Percentiles rank a stretch among this genome's conserved stretches.
Conservation (phyloP, 1,140 invertebrate genomes). For the Bombus turneri region DNA sequence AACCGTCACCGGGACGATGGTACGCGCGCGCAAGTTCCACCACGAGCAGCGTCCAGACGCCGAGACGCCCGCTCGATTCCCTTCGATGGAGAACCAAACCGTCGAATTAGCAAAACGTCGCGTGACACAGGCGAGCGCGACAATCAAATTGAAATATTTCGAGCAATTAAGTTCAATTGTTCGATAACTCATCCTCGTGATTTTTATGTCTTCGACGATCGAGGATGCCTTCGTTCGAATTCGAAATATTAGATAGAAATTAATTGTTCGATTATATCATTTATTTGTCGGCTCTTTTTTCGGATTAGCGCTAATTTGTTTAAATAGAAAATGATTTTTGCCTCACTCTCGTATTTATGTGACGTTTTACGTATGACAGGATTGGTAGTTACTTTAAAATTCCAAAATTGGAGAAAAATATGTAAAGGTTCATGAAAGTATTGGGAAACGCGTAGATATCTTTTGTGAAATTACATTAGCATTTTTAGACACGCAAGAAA, state of each 20-base stretch:
- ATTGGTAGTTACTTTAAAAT: neutral
- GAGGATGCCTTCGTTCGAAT: neutral
- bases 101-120: conserved; percentile 6
- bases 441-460: too few relatives aligned
- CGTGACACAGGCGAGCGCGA: neutral
- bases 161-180: neutral
- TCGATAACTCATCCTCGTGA: neutral
- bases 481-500: neutral
- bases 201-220: neutral
- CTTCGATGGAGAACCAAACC: neutral
- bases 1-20: conserved; percentile 45
- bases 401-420: neutral
- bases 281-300: neutral
- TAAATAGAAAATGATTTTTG: neutral
- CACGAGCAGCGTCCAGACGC: neutral
- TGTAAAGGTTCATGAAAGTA: neutral
- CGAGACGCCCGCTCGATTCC: neutral
- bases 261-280: too few relatives aligned
- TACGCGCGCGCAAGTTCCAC: conserved; percentile 7
- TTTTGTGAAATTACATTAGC: neutral
- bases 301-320: neutral
- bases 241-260: too few relatives aligned
- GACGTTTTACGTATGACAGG: neutral
- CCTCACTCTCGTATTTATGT: neutral
- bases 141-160: neutral